Conservation (phyloP, 2,888 invertebrate genomes). For the Horisme vitalbata region DNA sequence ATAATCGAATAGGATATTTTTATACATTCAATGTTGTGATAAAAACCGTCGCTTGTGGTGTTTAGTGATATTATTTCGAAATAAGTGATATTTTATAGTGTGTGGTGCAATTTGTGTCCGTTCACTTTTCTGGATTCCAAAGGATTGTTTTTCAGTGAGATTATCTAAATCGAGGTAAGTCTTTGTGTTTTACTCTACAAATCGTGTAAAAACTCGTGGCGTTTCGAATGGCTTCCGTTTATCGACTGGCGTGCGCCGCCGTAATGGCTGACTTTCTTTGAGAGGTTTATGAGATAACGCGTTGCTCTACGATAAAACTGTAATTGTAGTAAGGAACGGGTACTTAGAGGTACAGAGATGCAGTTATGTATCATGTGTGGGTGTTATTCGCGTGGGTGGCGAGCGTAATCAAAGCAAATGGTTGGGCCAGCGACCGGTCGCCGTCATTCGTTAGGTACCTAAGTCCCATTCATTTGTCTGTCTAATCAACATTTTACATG, state of each 20-base stretch:
- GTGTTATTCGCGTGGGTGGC: constrained; percentile 55
- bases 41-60: constrained; percentile 68
- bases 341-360: constrained; percentile 39
- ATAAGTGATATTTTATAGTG: constrained; percentile 69
- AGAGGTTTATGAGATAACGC: constrained; percentile 45
- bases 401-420: constrained; percentile 51
- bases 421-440: constrained; percentile 39
- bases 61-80: constrained; percentile 65
- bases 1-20: constrained; percentile 63
- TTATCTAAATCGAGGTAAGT: constrained; percentile 65
- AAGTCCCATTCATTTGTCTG: constrained; percentile 18
- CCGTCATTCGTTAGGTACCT: constrained; percentile 15
- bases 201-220: constrained; percentile 56
- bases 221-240: constrained; percentile 78
- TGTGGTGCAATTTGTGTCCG: constrained; percentile 76
- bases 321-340: constrained; percentile 31
- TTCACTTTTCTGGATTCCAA: constrained; percentile 67
- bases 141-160: constrained; percentile 69
- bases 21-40: constrained; percentile 74
- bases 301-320: constrained; percentile 33
- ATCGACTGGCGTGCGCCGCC: constrained; percentile 78
- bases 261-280: constrained; percentile 78
- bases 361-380: constrained; percentile 56
- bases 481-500: constrained; percentile 3
- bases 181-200: constrained; percentile 25